Conservation (phyloP, 2,113 vertebrate genomes). For the Fukomys damarensis region DNA sequence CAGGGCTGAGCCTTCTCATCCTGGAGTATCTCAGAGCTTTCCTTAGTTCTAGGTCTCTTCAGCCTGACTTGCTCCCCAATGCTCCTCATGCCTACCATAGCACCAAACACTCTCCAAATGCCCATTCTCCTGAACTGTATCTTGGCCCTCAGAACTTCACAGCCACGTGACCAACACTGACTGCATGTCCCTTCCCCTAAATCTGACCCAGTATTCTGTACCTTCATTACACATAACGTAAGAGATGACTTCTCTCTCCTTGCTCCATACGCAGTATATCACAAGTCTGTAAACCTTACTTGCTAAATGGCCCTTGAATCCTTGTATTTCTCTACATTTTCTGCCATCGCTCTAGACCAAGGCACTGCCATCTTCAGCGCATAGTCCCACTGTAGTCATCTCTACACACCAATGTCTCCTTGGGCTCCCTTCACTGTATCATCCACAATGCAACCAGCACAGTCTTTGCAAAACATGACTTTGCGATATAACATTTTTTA, state of each 20-base stretch:
- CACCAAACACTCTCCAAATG: neutral
- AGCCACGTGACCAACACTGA: neutral
- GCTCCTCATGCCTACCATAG: neutral
- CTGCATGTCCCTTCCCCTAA: neutral
- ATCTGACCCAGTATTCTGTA: neutral
- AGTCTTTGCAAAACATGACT: neutral
- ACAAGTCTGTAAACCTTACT: neutral
- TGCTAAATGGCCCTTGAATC: neutral
- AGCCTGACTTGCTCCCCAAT: neutral
- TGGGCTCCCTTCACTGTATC: neutral
- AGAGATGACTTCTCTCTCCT: neutral
- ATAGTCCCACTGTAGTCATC: neutral
- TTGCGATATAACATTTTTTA: neutral
- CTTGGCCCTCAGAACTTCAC: neutral
- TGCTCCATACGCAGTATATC: neutral
- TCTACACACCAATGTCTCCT: neutral
- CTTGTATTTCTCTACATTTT: neutral
- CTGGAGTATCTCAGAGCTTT: neutral
- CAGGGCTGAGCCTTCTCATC: too few relatives aligned
- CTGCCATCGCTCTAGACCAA: neutral
- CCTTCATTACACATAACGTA: neutral
- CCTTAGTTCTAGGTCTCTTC: neutral
- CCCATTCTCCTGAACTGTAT: neutral
- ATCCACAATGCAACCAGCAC: neutral
- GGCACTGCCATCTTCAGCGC: neutral